These are phyloP conservation scores for Hecatera dysodea DNA, from an alignment of 2,888 invertebrate species.

Conservation along the genomic window DNA sequence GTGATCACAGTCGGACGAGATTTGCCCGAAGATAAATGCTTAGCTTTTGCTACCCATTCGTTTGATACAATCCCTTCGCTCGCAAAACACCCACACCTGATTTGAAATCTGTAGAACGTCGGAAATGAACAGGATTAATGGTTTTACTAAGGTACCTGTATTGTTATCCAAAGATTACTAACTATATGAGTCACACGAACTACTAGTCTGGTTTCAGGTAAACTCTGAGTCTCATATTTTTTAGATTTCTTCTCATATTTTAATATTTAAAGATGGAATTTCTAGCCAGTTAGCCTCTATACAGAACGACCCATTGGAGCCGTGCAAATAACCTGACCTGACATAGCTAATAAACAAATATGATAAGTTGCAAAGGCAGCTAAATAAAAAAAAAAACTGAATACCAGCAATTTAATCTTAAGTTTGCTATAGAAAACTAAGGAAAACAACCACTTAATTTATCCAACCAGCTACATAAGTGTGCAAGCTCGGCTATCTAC, in stretches of 20 bases:
- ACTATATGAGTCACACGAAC: constrained; percentile 15
- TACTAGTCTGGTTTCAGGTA: not conserved
- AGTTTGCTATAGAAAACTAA: too few relatives aligned
- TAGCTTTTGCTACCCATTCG: constrained; percentile 5
- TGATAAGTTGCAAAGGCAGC: too few relatives aligned
- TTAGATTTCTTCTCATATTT: too few relatives aligned
- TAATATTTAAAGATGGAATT: too few relatives aligned
- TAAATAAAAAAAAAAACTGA: too few relatives aligned
- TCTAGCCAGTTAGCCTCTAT: too few relatives aligned
- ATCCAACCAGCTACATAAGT: not conserved
- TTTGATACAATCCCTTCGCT: constrained; percentile 39
- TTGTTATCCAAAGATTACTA: constrained; percentile 2
- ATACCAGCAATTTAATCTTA: too few relatives aligned
- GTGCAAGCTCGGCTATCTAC: not conserved
- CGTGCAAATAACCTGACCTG: too few relatives aligned
- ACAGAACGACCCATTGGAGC: too few relatives aligned
- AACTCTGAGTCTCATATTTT: too few relatives aligned
- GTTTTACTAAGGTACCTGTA: not conserved
- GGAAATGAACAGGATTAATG: constrained; percentile 36
- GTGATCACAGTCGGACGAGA: constrained; percentile 35
- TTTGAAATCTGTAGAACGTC: constrained; percentile 40
- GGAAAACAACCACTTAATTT: too few relatives aligned
- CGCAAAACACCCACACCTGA: constrained; percentile 44
- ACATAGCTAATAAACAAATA: too few relatives aligned
- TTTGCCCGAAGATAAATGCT: constrained; percentile 22